phyloP scores from a whole-genome alignment of 2,888 invertebrate species.

The Diarsia brunnea region DNA sequence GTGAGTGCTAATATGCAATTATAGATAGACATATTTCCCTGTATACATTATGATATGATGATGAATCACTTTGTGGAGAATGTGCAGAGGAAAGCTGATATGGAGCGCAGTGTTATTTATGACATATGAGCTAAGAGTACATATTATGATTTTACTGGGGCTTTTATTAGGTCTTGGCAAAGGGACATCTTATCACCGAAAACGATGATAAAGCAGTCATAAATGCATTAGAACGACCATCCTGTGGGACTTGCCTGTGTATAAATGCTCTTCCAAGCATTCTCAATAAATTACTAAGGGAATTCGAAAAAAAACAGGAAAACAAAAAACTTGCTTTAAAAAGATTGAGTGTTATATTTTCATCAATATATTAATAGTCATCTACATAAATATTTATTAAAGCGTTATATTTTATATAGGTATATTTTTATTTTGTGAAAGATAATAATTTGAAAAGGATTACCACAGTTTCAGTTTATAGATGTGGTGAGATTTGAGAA shows the following conservation, averaged over 20 bases:
- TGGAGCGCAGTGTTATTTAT: slow-evolving; percentile 21
- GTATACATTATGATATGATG: slow-evolving; percentile 31
- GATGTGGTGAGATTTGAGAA: background rate
- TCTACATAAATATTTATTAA: no score
- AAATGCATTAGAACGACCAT: background rate
- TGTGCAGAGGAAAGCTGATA: slow-evolving; percentile 37
- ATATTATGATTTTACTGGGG: background rate
- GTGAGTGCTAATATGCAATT: slow-evolving; percentile 33
- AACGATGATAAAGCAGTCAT: background rate
- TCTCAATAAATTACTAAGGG: no score
- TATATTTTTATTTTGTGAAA: no score
- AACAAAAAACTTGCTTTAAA: no score
- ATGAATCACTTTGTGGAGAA: slow-evolving; percentile 19
- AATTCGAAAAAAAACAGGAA: no score
- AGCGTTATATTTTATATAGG: no score
- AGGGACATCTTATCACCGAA: background rate
- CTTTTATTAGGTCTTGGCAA: background rate
- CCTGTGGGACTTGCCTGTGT: no score
- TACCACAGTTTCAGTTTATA: background rate
- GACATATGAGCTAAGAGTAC: background rate
- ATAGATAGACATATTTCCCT: slow-evolving; percentile 42
- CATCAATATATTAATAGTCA: no score
- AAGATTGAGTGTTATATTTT: no score
- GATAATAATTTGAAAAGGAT: background rate
- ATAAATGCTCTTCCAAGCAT: no score